Percentiles rank a stretch among this genome's conserved stretches.
phyloP scores from a whole-genome alignment of 2,888 invertebrate genomes.

The Drosophila setosimentum region DNA sequence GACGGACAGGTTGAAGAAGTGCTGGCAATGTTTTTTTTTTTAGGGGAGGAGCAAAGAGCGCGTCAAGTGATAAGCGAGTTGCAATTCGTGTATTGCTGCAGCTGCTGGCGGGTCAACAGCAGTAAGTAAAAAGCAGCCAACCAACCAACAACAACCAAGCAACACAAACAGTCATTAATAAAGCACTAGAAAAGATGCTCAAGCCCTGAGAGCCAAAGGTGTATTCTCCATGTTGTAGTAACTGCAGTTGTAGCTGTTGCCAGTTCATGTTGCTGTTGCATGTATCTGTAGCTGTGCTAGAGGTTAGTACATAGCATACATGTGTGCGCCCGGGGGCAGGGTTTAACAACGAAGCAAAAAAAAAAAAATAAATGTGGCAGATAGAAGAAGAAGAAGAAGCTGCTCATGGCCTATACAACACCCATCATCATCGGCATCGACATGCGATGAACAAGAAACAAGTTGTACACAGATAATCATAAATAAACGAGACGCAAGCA shows the following conservation, averaged over 20 bases:
- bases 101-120: constrained; percentile 46
- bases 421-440: constrained; percentile 70
- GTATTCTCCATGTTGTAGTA: constrained; percentile 33
- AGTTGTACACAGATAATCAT: constrained; percentile 82
- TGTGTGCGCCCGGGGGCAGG: constrained; percentile 73
- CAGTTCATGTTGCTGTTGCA: constrained; percentile 9
- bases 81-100: constrained; percentile 35
- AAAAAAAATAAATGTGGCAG: constrained; percentile 28
- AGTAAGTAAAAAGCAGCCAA: constrained; percentile 41
- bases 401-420: constrained; percentile 69
- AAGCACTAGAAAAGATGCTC: constrained; percentile 35
- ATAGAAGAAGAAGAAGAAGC: constrained; percentile 30
- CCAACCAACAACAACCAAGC: constrained; percentile 37
- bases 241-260: constrained; percentile 10
- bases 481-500: constrained; percentile 79
- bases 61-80: constrained; percentile 42
- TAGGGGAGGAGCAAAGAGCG: constrained; percentile 58
- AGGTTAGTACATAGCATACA: constrained; percentile 43
- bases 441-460: constrained; percentile 81
- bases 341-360: constrained; percentile 58
- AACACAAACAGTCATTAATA: constrained; percentile 42
- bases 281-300: constrained; percentile 37
- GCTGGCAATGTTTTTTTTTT: constrained; percentile 14
- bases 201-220: constrained; percentile 43
- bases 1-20: background rate